Evolutionary conservation across 2,888 invertebrate species (phyloP), one percentile per base, ranked within the genome.

Genomic region (Diplolepis rosae): DNA sequence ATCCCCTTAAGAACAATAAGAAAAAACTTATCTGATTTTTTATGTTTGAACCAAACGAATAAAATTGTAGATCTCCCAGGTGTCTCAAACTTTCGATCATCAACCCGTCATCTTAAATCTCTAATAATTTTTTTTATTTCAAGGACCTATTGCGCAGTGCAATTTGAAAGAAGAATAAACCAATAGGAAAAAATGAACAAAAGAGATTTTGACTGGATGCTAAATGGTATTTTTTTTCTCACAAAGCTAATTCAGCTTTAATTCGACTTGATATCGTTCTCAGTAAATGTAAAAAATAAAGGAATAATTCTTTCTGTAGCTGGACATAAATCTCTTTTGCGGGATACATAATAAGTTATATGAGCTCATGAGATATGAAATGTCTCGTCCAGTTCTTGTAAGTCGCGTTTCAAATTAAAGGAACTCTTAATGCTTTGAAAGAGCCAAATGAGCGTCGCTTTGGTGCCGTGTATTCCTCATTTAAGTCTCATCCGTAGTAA

Each of bases 381-480:
- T 35, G 56, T 35, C 35, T 56, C 56, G 32, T 56, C 22, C 9
- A 18, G 56, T 56, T 56, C n/a, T 22, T 32, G 22, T 56, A 56
- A 56, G 18, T 56, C 32, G 56, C 56, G 32, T 56, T 56, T 35
- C 72, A 74, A 76, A 76, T 76, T 76, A 74, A 74, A 76, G 72
- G 65, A 71, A 50, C 71, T 45, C 66, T 65, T 65, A 66, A 69
- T 67, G 67, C 65, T 70, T 76, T 73, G 67, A 52, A 70, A 73
- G 71, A 72, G 73, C 74, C 68, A 71, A 74, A 70, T 73, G 71
- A 65, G 70, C 70, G 72, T 72, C 72, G 71, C 74, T 73, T 72
- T 72, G 71, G 70, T 71, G 73, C 72, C 72, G 74, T 76, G 72
- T 71, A 66, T 50, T 54, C 35, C 39, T 51, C 73, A 48, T 69